phyloP scores from a whole-genome alignment of 1,140 invertebrate species.

The Cherax quadricarinatus region DNA sequence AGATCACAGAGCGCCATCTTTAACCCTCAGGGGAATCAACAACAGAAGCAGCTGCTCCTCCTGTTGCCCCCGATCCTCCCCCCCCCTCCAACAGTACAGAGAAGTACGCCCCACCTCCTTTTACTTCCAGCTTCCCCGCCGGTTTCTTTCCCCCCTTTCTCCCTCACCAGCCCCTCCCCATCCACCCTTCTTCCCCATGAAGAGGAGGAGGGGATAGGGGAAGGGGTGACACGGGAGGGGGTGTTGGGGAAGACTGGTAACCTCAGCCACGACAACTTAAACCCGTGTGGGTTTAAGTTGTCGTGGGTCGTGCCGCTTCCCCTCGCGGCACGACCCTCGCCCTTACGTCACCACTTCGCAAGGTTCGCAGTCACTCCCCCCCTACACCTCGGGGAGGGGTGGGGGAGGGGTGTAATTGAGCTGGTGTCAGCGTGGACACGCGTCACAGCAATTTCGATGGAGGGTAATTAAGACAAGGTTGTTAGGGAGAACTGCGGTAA shows the following conservation, averaged over 20 bases:
- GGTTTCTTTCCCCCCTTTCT: neutral
- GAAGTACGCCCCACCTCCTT: neutral
- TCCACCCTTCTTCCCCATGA: neutral
- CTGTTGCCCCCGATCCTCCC: neutral
- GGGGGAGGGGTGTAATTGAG: conserved; percentile 23
- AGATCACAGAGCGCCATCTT: conserved; percentile 2
- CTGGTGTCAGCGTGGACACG: conserved; percentile 8
- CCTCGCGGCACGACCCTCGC: neutral
- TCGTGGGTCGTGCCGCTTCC: neutral
- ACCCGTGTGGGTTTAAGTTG: neutral
- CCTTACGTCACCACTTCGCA: neutral
- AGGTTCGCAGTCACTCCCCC: neutral
- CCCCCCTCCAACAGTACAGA: neutral
- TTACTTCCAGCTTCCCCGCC: neutral
- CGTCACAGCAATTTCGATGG: conserved; percentile 26
- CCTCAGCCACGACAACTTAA: neutral
- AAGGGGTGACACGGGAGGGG: neutral
- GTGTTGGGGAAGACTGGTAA: neutral
- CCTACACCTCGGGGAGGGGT: neutral
- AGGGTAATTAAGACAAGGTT: conserved; percentile 37
- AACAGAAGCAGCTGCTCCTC: neutral
- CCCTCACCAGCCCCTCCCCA: neutral
- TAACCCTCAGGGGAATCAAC: neutral
- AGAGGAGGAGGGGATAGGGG: neutral
- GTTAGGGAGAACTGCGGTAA: conserved; percentile 5